Evolutionary conservation across 2,113 vertebrate species (phyloP), one percentile per base, ranked within the genome.

Genomic region (Syngnathus scovelli): DNA sequence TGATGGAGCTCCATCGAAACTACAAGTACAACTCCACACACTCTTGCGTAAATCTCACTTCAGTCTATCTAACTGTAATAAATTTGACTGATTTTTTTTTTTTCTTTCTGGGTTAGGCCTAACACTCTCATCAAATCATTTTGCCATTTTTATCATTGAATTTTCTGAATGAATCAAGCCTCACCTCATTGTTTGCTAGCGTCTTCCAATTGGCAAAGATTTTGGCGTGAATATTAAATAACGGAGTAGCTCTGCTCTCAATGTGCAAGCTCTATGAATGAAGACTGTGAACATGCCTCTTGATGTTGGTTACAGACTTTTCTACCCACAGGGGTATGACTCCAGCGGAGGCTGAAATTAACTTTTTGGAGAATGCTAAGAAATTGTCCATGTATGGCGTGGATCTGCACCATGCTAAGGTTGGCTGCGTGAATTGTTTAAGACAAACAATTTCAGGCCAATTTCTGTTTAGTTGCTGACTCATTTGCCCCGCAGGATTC

Each of bases 321-420:
- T 64, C 23, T 87, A 69, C 71, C 61, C 68, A 69, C 84, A 98
- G 96, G 88, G 95, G 95, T 75, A 96, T 98, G 95, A 98, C 93
- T 38, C 96, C 97, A 0, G 96, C 96, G 56, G 96, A 99, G 83
- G 96, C 97, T 0, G 97, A 99, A 90, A 94, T 98, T 69, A 97
- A 98, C 83, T 99, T 99, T 79, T 90, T 99, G 74, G 97, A 99
- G 87, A 99, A 98, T 0, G 97, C 97, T 19, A 98, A 99, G 93
- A 99, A 99, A 85, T 90, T 99, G 51, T 98, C 97, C 71, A 99
- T 99, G 97, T 99, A 99, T 0, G 97, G 97, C 23, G 97, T 99
- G 21, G 97, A 99, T 85, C 92, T 99, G 60, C 97, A 99, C 82
- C 96, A 98, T 0, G 96, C 97, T 68, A 99, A 99, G 96, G 97